Evolutionary conservation across 2,113 vertebrate genomes (phyloP).

Genomic region (Helogale parvula): DNA sequence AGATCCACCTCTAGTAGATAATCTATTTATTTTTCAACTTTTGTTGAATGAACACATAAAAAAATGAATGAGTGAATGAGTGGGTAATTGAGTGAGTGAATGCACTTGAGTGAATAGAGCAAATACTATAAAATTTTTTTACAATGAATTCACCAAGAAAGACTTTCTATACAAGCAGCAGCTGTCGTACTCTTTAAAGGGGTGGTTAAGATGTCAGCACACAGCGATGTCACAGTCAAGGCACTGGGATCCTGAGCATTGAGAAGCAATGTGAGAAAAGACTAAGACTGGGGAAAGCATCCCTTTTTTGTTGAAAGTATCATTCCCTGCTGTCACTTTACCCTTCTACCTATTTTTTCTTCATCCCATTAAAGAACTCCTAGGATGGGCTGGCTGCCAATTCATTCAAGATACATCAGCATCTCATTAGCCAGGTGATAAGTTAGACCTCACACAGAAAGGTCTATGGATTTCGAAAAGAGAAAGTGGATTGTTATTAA

Average conservation of each 20-base stretch:
- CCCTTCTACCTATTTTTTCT: background rate
- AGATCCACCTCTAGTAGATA: background rate
- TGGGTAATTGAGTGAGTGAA: background rate
- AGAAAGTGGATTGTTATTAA: background rate
- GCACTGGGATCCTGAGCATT: background rate
- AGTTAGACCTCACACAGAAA: background rate
- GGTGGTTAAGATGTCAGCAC: background rate
- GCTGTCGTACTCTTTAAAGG: background rate
- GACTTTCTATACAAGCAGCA: background rate
- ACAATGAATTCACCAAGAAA: background rate
- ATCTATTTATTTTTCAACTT: background rate
- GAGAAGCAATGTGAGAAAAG: background rate
- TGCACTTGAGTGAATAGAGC: background rate
- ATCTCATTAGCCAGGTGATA: slow-evolving; percentile 32
- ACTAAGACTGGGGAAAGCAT: background rate
- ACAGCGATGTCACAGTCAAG: background rate
- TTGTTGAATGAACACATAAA: background rate
- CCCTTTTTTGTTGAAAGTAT: slow-evolving; percentile 8
- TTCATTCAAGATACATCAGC: background rate
- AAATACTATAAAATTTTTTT: background rate
- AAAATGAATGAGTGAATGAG: background rate
- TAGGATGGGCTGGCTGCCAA: background rate
- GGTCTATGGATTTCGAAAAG: slow-evolving; percentile 21
- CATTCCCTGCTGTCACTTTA: background rate
- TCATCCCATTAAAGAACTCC: background rate